These are phyloP conservation scores for Drosophila dives DNA, from an alignment of 2,888 invertebrate genomes.

Conservation along the genomic window DNA sequence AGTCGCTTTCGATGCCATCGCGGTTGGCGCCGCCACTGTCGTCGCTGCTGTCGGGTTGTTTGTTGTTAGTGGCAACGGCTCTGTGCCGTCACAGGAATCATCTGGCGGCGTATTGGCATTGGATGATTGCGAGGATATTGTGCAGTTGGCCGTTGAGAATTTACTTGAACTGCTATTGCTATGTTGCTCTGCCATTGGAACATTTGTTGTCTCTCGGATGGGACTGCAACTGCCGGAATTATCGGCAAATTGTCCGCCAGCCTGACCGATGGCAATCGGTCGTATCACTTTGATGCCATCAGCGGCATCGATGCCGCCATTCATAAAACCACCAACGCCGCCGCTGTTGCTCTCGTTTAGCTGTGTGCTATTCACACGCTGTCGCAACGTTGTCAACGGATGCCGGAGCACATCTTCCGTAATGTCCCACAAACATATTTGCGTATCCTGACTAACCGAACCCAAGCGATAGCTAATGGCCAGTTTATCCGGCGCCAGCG, in stretches of 20 bases:
- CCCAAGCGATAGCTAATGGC: conserved; percentile 93
- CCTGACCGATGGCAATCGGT: conserved; percentile 82
- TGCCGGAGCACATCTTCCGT: conserved; percentile 96
- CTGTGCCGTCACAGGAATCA: conserved; percentile 63
- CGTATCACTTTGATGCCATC: conserved; percentile 84
- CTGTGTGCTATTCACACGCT: conserved; percentile 81
- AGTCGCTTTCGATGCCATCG: conserved; percentile 52
- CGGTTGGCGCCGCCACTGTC: conserved; percentile 22
- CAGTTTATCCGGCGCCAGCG: conserved; percentile 84
- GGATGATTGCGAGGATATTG: conserved; percentile 84
- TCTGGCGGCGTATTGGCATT: conserved; percentile 81
- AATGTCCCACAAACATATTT: conserved; percentile 98
- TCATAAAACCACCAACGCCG: conserved; percentile 65
- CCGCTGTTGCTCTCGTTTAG: conserved; percentile 73
- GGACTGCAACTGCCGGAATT: conserved; percentile 73
- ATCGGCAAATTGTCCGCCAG: conserved; percentile 48
- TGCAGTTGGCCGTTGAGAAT: conserved; percentile 85
- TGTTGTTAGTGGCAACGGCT: conserved; percentile 35
- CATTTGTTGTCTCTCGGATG: conserved; percentile 59
- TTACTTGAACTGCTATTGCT: conserved; percentile 84
- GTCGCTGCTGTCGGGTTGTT: conserved; percentile 36
- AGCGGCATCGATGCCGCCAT: conserved; percentile 80
- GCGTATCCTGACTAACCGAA: conserved; percentile 98
- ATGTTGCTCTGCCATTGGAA: conserved; percentile 60
- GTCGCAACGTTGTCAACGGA: conserved; percentile 85